phyloP scores from a whole-genome alignment of 2,888 invertebrate genomes.

The Synanthedon formicaeformis region DNA sequence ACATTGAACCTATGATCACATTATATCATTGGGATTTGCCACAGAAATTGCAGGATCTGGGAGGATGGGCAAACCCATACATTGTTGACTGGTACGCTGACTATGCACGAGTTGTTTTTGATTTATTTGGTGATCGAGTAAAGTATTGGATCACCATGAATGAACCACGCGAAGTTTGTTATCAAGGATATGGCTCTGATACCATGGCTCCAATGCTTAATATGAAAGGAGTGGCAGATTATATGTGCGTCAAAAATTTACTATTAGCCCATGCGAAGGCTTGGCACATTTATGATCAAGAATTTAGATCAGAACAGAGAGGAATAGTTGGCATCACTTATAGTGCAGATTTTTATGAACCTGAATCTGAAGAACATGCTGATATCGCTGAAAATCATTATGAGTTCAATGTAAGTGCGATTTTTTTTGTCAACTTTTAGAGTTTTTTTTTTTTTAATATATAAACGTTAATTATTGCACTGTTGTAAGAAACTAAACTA shows the following conservation, averaged over 20 bases:
- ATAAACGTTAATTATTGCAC: too few species aligned
- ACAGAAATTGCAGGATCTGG: slow-evolving; percentile 54
- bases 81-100: slow-evolving; percentile 50
- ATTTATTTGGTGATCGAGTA: slow-evolving; percentile 52
- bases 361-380: slow-evolving; percentile 47
- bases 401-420: slow-evolving; percentile 50
- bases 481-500: too few species aligned
- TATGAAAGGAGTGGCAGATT: slow-evolving; percentile 50
- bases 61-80: slow-evolving; percentile 56
- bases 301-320: slow-evolving; percentile 34
- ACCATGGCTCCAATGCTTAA: slow-evolving; percentile 29
- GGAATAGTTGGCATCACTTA: slow-evolving; percentile 44
- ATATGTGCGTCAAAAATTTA: slow-evolving; percentile 55
- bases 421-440: too few species aligned
- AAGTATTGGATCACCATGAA: slow-evolving; percentile 70
- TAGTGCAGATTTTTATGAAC: slow-evolving; percentile 37
- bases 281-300: slow-evolving; percentile 40
- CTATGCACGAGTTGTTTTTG: slow-evolving; percentile 44
- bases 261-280: slow-evolving; percentile 64
- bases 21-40: slow-evolving; percentile 64
- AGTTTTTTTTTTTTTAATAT: too few species aligned
- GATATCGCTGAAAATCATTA: slow-evolving; percentile 54
- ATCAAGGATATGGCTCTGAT: slow-evolving; percentile 45
- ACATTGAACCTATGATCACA: slow-evolving; percentile 71
- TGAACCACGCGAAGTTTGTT: slow-evolving; percentile 53